These are phyloP conservation scores for Pseudomyrmex sp. DNA, from an alignment of 1,140 invertebrate genomes.

Conservation along the genomic window DNA sequence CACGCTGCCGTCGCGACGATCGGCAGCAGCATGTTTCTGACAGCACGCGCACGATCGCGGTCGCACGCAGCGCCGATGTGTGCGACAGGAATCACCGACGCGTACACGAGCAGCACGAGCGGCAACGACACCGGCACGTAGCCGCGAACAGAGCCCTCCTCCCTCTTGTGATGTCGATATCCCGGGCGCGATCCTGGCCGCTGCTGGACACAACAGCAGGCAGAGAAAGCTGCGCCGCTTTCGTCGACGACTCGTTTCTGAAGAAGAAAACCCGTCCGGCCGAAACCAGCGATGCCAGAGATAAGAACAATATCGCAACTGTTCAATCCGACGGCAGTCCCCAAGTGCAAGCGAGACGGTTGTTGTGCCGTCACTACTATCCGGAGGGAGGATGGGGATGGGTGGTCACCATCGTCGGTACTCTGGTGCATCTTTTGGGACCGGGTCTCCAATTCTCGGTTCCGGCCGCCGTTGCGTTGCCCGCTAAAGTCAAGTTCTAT, in stretches of 20 bases:
- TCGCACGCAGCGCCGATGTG: slow-evolving; percentile 14
- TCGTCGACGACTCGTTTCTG: slow-evolving; percentile 8
- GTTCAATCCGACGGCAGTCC: slow-evolving; percentile 26
- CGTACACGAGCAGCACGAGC: slow-evolving; percentile 27
- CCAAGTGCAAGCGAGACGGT: slow-evolving; percentile 71
- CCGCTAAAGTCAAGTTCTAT: slow-evolving; percentile 76
- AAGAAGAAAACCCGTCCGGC: slow-evolving; percentile 17
- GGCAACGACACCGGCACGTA: slow-evolving; percentile 66
- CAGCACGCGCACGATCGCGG: not conserved
- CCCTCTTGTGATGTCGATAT: slow-evolving; percentile 75
- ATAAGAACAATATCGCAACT: slow-evolving; percentile 24
- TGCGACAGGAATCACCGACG: not conserved
- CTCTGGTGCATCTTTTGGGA: slow-evolving; percentile 88
- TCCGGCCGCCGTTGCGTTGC: slow-evolving; percentile 77
- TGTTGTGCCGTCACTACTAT: slow-evolving; percentile 88
- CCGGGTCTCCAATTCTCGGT: slow-evolving; percentile 88
- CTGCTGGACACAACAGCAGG: slow-evolving; percentile 59
- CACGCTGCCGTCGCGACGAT: slow-evolving; percentile 44
- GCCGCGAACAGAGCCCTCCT: slow-evolving; percentile 7
- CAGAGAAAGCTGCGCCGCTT: slow-evolving; percentile 4
- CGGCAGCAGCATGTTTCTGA: slow-evolving; percentile 59
- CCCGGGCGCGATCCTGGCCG: slow-evolving; percentile 77
- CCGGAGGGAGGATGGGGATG: slow-evolving; percentile 94
- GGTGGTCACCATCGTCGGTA: slow-evolving; percentile 89
- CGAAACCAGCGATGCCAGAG: not conserved